Base-by-base conservation (phyloP, 2,113 vertebrate genomes). In the Odontophorus gujanensis region DNA sequence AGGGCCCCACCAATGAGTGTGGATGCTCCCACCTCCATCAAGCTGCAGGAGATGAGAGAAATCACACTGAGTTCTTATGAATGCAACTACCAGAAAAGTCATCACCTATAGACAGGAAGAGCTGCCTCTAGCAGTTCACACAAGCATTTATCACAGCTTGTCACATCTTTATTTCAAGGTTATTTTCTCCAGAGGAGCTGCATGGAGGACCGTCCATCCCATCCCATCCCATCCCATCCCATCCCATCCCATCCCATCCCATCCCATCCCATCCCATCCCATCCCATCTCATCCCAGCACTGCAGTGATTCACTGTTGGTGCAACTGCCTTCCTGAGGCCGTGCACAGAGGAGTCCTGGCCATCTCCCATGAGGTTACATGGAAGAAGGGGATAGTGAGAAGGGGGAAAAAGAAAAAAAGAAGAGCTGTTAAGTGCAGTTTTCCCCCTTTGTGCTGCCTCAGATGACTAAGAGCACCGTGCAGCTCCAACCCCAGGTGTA, bases 1-100 rank as follows among this genome's bases (percentile, higher is more conserved):
- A 13, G 1, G 2, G 69, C 62, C 32, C 48, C 36, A 22, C 26
- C 50, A 4, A 16, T 15, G 48, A 22, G 1, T 0, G 0, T 3
- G 20, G 75, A 20, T 48, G 2, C 22, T 40, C 57, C 20, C 38
- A 13, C 63, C 34, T 59, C 24, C 57, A 63, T 13, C 13, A 3
- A 51, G 28, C 66, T 26, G 61, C 7, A 24, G 63, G 45, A 78
- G 48, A 32, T 7, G 24, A 58, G 11, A 85, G 69, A 48, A 81
- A 79, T 43, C 34, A 43, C 48, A 20, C 34, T 38, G 21, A 61
- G 59, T 48, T 30, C 7, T 77, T 38, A 53, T 67, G 45, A 66
- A 47, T 32, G 32, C 47, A 38, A 67, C 36, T 32, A 26, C 32
- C 22, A 68, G 43, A 68, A 32, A 83, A 90, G 73, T 22, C 61